Evolutionary conservation across 2,797 vertebrate species (phyloP).

Genomic region (Emys orbicularis): DNA sequence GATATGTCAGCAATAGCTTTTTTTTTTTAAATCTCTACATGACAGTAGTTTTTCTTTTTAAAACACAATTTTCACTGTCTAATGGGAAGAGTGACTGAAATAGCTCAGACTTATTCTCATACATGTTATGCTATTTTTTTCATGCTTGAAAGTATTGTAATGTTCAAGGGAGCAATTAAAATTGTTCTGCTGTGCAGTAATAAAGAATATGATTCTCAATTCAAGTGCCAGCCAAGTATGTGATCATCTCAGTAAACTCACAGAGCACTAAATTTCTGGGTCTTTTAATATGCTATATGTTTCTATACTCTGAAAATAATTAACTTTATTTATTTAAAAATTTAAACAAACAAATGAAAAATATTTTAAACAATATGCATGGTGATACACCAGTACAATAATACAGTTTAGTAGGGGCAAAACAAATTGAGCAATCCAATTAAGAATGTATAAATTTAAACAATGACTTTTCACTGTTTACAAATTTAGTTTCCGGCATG

Average conservation of each 20-base stretch:
- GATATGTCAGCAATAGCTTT: slow-evolving; percentile 15
- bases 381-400: background rate
- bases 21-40: slow-evolving; percentile 50
- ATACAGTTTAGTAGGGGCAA: background rate
- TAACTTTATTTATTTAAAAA: background rate
- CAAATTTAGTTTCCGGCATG: background rate
- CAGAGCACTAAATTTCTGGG: background rate
- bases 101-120: slow-evolving; percentile 21
- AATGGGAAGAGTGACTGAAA: slow-evolving; percentile 63
- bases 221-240: slow-evolving; percentile 16
- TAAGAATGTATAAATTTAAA: slow-evolving; percentile 9
- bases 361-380: background rate
- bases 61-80: slow-evolving; percentile 61
- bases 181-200: slow-evolving; percentile 40
- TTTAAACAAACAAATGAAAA: slow-evolving; percentile 16
- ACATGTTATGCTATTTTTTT: slow-evolving; percentile 33
- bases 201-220: slow-evolving; percentile 52
- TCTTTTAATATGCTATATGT: background rate
- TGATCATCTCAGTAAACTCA: slow-evolving; percentile 34
- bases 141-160: slow-evolving; percentile 49
- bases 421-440: background rate
- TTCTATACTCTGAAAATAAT: slow-evolving; percentile 15
- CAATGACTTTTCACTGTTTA: background rate
- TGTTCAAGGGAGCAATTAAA: slow-evolving; percentile 72
- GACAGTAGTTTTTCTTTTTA: slow-evolving; percentile 49